Percentiles rank a stretch among this genome's conserved stretches.
Evolutionary conservation across 2,113 vertebrate species (phyloP).

Genomic region (Brevimyrus niger): DNA sequence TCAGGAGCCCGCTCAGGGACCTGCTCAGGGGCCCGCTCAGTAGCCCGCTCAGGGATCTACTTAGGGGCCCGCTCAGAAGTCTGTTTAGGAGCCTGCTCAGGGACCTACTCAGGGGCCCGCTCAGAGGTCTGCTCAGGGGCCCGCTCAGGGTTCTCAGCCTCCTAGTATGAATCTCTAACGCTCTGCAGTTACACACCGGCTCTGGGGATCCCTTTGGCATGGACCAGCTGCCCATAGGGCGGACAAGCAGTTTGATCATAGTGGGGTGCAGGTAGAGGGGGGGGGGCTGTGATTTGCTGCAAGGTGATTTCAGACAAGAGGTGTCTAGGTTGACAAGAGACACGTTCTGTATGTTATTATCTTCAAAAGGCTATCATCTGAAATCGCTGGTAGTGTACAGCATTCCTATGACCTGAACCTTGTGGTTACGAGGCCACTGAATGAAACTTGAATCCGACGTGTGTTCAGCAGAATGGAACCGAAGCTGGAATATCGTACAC

Average conservation of each 20-base stretch:
- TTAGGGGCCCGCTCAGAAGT: too few relatives aligned
- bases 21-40: rapidly evolving
- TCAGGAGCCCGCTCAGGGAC: too few relatives aligned
- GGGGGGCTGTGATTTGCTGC: background rate
- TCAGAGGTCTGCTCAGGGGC: too few relatives aligned
- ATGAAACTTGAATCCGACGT: background rate
- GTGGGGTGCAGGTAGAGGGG: background rate
- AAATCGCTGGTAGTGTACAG: background rate
- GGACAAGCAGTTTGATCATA: background rate
- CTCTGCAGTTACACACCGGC: background rate
- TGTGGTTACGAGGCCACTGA: background rate
- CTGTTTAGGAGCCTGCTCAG: too few relatives aligned
- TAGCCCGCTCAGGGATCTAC: too few relatives aligned
- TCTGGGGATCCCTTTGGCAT: background rate
- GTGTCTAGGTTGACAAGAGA: background rate
- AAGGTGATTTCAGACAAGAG: background rate
- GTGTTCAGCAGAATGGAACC: background rate
- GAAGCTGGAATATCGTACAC: background rate
- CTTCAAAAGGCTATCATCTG: background rate
- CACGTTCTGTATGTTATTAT: background rate
- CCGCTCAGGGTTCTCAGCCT: background rate
- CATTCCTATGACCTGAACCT: background rate
- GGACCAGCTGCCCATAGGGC: background rate
- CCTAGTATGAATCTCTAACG: background rate
- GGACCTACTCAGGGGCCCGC: too few relatives aligned